phyloP scores from a whole-genome alignment of 1,140 invertebrate species.

The Neoseiulus cucumeris region DNA sequence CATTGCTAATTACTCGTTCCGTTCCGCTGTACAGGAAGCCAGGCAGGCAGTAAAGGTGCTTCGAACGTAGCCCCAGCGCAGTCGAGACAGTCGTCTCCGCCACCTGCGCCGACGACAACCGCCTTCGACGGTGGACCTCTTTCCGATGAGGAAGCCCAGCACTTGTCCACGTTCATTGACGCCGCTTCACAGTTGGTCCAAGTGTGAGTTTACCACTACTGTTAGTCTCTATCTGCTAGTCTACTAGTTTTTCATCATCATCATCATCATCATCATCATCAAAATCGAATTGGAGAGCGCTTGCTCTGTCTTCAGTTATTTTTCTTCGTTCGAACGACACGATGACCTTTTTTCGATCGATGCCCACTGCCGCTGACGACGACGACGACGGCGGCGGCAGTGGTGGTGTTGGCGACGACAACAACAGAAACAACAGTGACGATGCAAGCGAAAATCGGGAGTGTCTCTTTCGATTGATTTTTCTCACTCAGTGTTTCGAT shows the following conservation, averaged over 20 bases:
- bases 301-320: too few species aligned
- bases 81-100: constrained; percentile 18
- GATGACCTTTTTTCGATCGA: too few species aligned
- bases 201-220: constrained; percentile 23
- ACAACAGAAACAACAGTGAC: neutral
- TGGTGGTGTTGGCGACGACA: neutral
- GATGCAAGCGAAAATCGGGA: neutral
- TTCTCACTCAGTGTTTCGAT: too few species aligned
- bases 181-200: constrained; percentile 51
- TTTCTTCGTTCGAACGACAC: too few species aligned
- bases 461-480: too few species aligned
- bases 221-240: constrained; percentile 13
- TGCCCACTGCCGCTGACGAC: neutral
- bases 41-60: too few species aligned
- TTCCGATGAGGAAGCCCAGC: constrained; percentile 47
- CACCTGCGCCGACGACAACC: constrained; percentile 24
- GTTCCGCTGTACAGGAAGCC: too few species aligned
- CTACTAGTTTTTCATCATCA: too few species aligned
- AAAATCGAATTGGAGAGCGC: neutral
- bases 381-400: neutral
- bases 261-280: neutral
- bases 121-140: constrained; percentile 31
- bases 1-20: constrained; percentile 17
- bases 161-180: constrained; percentile 57
- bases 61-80: too few species aligned